These are phyloP conservation scores for Chloromyia formosa DNA, from an alignment of 2,888 invertebrate genomes.

Conservation along the genomic window DNA sequence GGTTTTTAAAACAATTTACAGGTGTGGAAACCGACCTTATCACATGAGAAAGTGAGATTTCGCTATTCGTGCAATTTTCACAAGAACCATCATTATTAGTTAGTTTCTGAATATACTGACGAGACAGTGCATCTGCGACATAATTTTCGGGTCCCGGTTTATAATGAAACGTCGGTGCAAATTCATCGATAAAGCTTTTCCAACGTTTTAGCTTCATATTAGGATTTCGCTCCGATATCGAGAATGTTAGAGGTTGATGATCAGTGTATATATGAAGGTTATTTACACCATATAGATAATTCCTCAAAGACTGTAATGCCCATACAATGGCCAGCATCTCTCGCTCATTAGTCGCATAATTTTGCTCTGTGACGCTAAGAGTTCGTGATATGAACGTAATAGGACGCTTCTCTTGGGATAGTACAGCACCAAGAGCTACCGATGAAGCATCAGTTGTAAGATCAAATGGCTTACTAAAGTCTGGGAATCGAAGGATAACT, in stretches of 20 bases:
- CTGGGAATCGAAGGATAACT: conserved; percentile 27
- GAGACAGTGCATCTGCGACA: conserved; percentile 47
- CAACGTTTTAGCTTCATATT: conserved; percentile 59
- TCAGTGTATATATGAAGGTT: conserved; percentile 47
- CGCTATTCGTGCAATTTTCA: not conserved
- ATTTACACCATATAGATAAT: conserved; percentile 57
- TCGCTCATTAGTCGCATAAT: conserved; percentile 54
- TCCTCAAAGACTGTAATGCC: conserved; percentile 54
- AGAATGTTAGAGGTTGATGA: not conserved
- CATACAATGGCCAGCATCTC: conserved; percentile 58
- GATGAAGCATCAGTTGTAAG: conserved; percentile 54
- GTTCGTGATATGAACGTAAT: not conserved
- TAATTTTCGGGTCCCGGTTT: conserved; percentile 50
- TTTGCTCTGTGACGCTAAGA: not conserved
- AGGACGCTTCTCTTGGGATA: not conserved
- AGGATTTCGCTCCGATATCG: conserved; percentile 48
- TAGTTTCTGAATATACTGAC: conserved; percentile 25
- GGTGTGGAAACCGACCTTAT: not conserved
- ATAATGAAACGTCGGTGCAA: conserved; percentile 52
- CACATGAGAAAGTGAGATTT: not conserved
- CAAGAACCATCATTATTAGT: not conserved
- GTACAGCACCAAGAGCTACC: not conserved
- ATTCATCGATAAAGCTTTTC: conserved; percentile 56
- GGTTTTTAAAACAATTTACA: not conserved
- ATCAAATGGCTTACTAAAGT: conserved; percentile 45